These are phyloP conservation scores for Dryobotodes eremita DNA, from an alignment of 2,888 invertebrate species.

Conservation along the genomic window DNA sequence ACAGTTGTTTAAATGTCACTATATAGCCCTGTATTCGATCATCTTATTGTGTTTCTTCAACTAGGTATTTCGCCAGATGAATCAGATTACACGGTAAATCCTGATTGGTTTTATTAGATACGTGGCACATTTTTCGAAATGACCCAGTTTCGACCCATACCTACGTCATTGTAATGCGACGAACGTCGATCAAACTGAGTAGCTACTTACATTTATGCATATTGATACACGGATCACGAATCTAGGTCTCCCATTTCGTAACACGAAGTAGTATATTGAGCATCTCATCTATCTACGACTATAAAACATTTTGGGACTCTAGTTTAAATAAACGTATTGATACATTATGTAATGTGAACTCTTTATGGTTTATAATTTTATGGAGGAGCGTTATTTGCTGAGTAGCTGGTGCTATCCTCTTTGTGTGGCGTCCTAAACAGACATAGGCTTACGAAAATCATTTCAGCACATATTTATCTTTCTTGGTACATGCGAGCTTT, in stretches of 20 bases:
- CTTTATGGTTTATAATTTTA: slow-evolving; percentile 45
- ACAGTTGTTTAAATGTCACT: not conserved
- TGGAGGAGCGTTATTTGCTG: slow-evolving; percentile 39
- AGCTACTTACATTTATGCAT: slow-evolving; percentile 36
- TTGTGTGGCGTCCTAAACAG: slow-evolving; percentile 67
- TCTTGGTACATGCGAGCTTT: slow-evolving; percentile 47
- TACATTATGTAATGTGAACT: slow-evolving; percentile 21
- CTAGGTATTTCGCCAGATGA: not conserved
- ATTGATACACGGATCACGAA: slow-evolving; percentile 44
- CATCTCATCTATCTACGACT: slow-evolving; percentile 11
- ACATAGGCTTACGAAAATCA: slow-evolving; percentile 63
- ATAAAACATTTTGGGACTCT: not conserved
- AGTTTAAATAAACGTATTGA: slow-evolving; percentile 17
- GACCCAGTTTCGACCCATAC: not conserved
- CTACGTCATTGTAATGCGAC: slow-evolving; percentile 20
- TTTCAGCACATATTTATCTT: slow-evolving; percentile 68
- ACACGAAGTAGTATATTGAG: slow-evolving; percentile 10
- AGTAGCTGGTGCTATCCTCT: slow-evolving; percentile 43
- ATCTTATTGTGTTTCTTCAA: not conserved
- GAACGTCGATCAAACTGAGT: slow-evolving; percentile 15
- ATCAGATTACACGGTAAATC: not conserved
- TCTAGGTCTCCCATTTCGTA: slow-evolving; percentile 35
- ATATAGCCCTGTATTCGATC: not conserved
- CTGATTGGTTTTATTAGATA: not conserved
- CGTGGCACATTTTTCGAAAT: not conserved